Evolutionary conservation across 1,140 invertebrate species (phyloP).

Genomic region (Vanessa atalanta): DNA sequence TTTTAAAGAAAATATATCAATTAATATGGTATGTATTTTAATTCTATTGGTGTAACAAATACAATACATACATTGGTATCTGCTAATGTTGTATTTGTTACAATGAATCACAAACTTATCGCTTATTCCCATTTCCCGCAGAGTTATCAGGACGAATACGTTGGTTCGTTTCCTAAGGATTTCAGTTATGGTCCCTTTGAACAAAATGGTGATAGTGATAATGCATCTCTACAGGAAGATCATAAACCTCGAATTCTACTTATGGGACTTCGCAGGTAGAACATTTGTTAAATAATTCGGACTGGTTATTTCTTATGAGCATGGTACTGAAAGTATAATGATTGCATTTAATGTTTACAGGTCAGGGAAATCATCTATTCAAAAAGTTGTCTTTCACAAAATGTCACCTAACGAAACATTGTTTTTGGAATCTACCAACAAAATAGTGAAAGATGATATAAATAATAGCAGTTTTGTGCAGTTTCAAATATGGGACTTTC

Average conservation of each 20-base stretch:
- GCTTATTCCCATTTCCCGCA: constrained; percentile 45
- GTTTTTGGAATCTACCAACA: constrained; percentile 99
- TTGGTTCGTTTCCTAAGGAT: constrained; percentile 95
- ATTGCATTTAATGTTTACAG: constrained; percentile 77
- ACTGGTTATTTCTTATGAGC: background rate
- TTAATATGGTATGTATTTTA: constrained; percentile 31
- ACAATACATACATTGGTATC: too few species aligned
- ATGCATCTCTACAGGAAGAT: constrained; percentile 83
- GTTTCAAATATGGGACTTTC: constrained; percentile 99
- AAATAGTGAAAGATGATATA: constrained; percentile 98
- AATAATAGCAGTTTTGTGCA: constrained; percentile 99
- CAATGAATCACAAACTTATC: constrained; percentile 32
- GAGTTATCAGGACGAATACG: constrained; percentile 88
- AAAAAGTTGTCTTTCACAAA: constrained; percentile 99
- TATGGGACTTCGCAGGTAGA: constrained; percentile 95
- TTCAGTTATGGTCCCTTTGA: constrained; percentile 94
- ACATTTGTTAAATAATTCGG: background rate
- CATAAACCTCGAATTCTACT: constrained; percentile 95
- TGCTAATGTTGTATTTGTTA: background rate
- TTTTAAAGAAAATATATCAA: constrained; percentile 16
- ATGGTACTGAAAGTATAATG: background rate
- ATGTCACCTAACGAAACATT: constrained; percentile 99
- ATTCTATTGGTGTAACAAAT: background rate
- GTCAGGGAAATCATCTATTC: constrained; percentile 99
- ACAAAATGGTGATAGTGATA: constrained; percentile 82